phyloP scores from a whole-genome alignment of 2,113 vertebrate genomes.

The Cebidichthys violaceus region DNA sequence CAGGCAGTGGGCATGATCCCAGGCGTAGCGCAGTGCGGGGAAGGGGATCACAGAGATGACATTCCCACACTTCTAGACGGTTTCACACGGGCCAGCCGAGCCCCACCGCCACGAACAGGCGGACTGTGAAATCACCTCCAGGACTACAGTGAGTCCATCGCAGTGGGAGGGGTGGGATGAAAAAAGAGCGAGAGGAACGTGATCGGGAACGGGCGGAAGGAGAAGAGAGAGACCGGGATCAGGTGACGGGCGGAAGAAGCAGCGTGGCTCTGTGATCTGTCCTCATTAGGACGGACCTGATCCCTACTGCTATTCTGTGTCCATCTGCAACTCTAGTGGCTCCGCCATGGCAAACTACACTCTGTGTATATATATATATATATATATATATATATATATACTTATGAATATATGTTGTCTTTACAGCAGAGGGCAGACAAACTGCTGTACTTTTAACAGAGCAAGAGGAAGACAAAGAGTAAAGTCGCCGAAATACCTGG shows the following conservation, averaged over 20 bases:
- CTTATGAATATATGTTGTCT: too few relatives aligned
- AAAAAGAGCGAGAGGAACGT: conserved; percentile 46
- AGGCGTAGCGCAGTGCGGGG: conserved; percentile 47
- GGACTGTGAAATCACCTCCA: conserved; percentile 71
- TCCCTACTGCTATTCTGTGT: conserved; percentile 36
- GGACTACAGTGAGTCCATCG: conserved; percentile 53
- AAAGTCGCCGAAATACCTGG: background rate
- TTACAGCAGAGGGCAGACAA: too few relatives aligned
- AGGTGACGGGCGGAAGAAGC: conserved; percentile 48
- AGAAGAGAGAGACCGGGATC: background rate
- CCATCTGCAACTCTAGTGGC: conserved; percentile 35
- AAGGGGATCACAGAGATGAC: conserved; percentile 75
- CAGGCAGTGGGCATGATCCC: conserved; percentile 72
- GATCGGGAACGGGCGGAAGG: conserved; percentile 26
- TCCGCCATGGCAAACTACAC: conserved; percentile 7
- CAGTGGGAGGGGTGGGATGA: conserved; percentile 53
- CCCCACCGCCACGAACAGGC: conserved; percentile 57
- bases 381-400: too few relatives aligned
- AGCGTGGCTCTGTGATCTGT: conserved; percentile 46
- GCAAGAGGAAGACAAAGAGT: background rate
- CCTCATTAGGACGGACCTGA: conserved; percentile 58
- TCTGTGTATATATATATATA: background rate
- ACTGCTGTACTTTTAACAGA: too few relatives aligned
- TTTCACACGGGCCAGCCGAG: conserved; percentile 57
- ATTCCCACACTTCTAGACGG: conserved; percentile 73